A percentile compares a stretch with the other conserved stretches of the same genome.
phyloP scores from a whole-genome alignment of 2,113 vertebrate species.

The Azemiops feae region DNA sequence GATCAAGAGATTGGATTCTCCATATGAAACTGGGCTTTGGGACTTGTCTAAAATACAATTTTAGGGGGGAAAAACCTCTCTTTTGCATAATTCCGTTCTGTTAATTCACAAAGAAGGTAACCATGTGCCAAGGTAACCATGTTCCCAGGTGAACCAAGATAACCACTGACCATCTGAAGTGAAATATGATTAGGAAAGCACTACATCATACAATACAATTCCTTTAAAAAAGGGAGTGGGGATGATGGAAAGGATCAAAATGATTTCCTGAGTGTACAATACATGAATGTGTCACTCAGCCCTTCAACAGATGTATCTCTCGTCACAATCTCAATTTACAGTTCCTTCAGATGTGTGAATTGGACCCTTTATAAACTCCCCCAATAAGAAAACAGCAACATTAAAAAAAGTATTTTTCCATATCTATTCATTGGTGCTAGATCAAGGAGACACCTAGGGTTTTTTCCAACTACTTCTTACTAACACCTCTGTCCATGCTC shows the following conservation, averaged over 20 bases:
- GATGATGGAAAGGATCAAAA: too few relatives aligned
- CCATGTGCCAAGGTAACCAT: too few relatives aligned
- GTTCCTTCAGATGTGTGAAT: not conserved
- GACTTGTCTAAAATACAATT: not conserved
- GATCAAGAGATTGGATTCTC: not conserved
- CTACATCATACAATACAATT: too few relatives aligned
- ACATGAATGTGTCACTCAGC: not conserved
- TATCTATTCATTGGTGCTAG: conserved; percentile 38
- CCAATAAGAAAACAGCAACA: not conserved
- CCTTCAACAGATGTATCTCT: not conserved
- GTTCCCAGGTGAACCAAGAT: too few relatives aligned
- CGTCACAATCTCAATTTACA: not conserved
- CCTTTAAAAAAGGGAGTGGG: too few relatives aligned
- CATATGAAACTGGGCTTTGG: not conserved
- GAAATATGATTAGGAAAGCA: too few relatives aligned
- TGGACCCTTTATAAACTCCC: conserved; percentile 14
- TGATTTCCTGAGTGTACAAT: not conserved
- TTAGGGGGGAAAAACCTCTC: too few relatives aligned
- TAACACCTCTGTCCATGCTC: conserved; percentile 16
- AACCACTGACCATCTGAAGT: too few relatives aligned
- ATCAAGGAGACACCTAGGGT: conserved; percentile 41
- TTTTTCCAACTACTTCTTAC: conserved; percentile 20
- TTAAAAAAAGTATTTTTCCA: not conserved
- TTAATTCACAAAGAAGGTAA: too few relatives aligned
- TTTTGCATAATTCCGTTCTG: too few relatives aligned